Conservation (phyloP, 2,113 vertebrate species). For the Jacana jacana region DNA sequence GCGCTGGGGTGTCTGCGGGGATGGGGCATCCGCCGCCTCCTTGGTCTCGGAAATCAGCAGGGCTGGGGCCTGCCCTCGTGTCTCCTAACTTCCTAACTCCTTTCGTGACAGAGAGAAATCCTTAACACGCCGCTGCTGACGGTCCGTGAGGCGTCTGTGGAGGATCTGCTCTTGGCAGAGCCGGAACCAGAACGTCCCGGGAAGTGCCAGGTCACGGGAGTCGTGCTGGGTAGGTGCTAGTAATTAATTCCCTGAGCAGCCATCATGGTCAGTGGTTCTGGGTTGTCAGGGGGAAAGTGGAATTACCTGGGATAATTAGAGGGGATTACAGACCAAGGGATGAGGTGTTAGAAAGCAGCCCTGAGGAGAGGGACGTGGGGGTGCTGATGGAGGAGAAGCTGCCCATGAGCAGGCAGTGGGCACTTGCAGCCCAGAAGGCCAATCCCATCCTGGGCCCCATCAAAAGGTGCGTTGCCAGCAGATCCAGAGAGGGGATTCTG, state of each 20-base stretch:
- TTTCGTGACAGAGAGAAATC: conserved; percentile 83
- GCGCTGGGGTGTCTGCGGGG: no score
- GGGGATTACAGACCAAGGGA: no score
- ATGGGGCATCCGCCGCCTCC: no score
- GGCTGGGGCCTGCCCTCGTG: neutral
- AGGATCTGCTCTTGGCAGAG: conserved; percentile 84
- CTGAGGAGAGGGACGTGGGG: no score
- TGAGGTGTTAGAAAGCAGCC: no score
- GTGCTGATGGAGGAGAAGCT: no score
- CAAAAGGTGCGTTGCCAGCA: no score
- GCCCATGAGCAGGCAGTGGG: no score
- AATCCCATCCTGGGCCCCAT: no score
- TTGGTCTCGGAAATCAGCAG: neutral
- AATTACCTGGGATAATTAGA: fast-evolving
- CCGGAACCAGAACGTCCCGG: conserved; percentile 78
- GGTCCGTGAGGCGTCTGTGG: conserved; percentile 86
- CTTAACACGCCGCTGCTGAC: conserved; percentile 83
- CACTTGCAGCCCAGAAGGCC: no score
- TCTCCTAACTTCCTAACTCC: neutral
- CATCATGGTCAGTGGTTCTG: neutral
- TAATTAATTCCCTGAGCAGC: neutral
- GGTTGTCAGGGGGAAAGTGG: neutral
- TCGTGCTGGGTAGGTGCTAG: conserved; percentile 80
- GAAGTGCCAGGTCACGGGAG: conserved; percentile 80
- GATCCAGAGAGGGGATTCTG: no score